A percentile compares a stretch with the other conserved stretches of the same genome.
Conservation (phyloP, 2,113 vertebrate species). For the Leptobrachium ailaonicum region DNA sequence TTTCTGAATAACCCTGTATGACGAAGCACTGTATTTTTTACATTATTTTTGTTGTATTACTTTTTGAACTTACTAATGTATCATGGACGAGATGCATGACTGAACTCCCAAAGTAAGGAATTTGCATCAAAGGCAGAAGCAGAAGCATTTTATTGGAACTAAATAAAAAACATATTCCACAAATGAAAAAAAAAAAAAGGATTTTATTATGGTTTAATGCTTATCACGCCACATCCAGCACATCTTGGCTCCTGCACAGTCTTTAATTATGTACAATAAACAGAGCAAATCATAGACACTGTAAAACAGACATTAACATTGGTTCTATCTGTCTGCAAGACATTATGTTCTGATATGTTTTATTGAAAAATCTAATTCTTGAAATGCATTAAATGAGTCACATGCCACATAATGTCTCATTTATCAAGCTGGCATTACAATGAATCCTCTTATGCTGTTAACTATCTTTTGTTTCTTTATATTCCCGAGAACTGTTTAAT, state of each 20-base stretch:
- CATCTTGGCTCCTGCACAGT: neutral
- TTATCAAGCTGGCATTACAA: slow-evolving; percentile 1
- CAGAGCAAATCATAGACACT: neutral
- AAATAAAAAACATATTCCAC: no score
- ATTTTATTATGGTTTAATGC: neutral
- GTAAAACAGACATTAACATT: neutral
- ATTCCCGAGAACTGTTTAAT: no score
- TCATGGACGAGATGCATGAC: no score
- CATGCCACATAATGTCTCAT: neutral
- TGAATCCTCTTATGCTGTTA: neutral
- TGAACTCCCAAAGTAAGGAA: no score
- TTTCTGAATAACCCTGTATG: no score
- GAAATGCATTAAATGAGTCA: neutral
- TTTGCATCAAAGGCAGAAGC: no score
- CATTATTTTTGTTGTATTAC: no score
- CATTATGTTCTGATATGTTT: neutral
- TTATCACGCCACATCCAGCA: neutral
- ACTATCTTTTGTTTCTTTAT: no score
- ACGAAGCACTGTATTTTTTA: no score
- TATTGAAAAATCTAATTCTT: neutral
- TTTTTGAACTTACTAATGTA: no score
- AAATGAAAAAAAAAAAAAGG: neutral
- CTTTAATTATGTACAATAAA: neutral
- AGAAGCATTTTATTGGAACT: no score
- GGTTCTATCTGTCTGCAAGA: neutral